Conservation (phyloP, 2,113 vertebrate species). For the Cyprinodon variegatus region DNA sequence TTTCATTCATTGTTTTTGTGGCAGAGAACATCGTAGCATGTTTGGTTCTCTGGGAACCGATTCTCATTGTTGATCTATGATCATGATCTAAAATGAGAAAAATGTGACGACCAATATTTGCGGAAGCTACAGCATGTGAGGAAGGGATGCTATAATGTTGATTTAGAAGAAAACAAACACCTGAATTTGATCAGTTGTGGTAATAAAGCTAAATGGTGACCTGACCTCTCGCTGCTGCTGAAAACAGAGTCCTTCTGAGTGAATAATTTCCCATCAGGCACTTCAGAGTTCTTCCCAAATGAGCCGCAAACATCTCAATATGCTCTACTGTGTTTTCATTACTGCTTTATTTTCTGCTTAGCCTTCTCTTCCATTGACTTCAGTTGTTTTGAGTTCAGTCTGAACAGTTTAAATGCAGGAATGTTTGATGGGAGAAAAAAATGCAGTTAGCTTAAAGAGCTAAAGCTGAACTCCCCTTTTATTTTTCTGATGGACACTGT, state of each 20-base stretch:
- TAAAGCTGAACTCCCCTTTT: too few relatives aligned
- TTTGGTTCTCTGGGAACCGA: slow-evolving; percentile 55
- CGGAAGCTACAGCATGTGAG: slow-evolving; percentile 13
- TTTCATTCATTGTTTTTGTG: slow-evolving; percentile 4
- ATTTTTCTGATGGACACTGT: not conserved
- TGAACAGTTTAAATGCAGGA: not conserved
- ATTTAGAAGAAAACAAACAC: slow-evolving; percentile 48
- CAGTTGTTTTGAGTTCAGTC: not conserved
- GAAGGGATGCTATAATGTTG: slow-evolving; percentile 3
- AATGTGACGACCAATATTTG: slow-evolving; percentile 10
- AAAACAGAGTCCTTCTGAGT: not conserved
- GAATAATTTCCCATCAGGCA: not conserved
- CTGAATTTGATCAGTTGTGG: not conserved
- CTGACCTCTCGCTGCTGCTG: too few relatives aligned
- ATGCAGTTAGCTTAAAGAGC: too few relatives aligned
- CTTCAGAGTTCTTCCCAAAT: not conserved
- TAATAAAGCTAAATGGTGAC: not conserved
- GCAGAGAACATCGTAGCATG: not conserved
- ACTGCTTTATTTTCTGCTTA: not conserved
- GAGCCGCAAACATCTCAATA: not conserved
- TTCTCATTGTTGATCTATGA: not conserved
- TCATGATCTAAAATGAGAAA: slow-evolving; percentile 20
- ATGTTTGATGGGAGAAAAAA: not conserved
- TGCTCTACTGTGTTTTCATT: not conserved
- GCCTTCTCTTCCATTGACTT: not conserved